Evolutionary conservation across 2,888 invertebrate species (phyloP).

Genomic region (Ametastegia equiseti): DNA sequence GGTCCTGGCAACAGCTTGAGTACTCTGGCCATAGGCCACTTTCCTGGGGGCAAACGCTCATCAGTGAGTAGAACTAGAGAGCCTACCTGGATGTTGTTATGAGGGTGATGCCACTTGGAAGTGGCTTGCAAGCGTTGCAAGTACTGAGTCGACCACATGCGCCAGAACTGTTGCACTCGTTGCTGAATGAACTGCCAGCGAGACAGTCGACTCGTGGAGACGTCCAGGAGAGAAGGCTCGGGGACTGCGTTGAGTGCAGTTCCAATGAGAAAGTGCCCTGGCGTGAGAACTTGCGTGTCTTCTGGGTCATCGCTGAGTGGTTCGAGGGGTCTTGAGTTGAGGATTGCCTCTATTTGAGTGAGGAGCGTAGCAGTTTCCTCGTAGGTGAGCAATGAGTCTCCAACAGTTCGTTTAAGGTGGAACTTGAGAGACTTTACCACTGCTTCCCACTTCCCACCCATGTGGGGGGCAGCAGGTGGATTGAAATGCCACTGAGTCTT

Average conservation of each 20-base stretch:
- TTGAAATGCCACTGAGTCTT: slow-evolving; percentile 61
- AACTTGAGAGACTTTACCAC: slow-evolving; percentile 60
- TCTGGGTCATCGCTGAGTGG: slow-evolving; percentile 55
- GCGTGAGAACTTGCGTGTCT: slow-evolving; percentile 51
- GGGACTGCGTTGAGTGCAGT: slow-evolving; percentile 44
- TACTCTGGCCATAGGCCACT: slow-evolving; percentile 48
- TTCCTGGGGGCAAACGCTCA: slow-evolving; percentile 45
- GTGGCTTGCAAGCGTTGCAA: slow-evolving; percentile 40
- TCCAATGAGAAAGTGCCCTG: slow-evolving; percentile 54
- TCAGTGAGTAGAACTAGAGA: slow-evolving; percentile 47
- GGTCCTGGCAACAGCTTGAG: slow-evolving; percentile 33
- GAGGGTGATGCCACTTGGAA: slow-evolving; percentile 50
- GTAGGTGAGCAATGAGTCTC: slow-evolving; percentile 54
- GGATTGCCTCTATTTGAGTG: slow-evolving; percentile 58
- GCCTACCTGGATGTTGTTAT: slow-evolving; percentile 9
- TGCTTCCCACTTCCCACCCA: slow-evolving; percentile 64
- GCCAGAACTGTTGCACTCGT: slow-evolving; percentile 39
- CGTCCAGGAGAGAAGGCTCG: slow-evolving; percentile 13
- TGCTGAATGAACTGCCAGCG: slow-evolving; percentile 39
- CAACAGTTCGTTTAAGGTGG: slow-evolving; percentile 57
- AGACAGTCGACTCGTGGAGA: not conserved
- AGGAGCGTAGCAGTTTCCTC: slow-evolving; percentile 60
- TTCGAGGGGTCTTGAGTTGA: slow-evolving; percentile 60
- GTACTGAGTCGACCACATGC: slow-evolving; percentile 25
- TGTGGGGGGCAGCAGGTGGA: slow-evolving; percentile 60